Evolutionary conservation across 2,888 invertebrate species (phyloP), one percentile per base, ranked within the genome.

Genomic region (Hecatera dysodea): DNA sequence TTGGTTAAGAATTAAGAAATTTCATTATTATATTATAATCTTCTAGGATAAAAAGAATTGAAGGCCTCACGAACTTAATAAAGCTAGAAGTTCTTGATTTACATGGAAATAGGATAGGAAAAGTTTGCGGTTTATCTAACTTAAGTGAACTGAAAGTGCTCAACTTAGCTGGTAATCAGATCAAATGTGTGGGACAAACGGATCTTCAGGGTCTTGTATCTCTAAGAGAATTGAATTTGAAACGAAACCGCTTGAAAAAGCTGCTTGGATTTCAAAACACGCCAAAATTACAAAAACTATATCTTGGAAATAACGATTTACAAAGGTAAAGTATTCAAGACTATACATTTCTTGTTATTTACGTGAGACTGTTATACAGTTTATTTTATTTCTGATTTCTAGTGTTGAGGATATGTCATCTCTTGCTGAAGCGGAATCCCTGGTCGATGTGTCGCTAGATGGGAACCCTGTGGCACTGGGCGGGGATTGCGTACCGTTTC

Each of bases 81-180:
- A 98, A 98, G 85, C 93, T 99, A 78, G 98, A 99, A 94, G 99
- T 99, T 15, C 94, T 99, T 76, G 99, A 99, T 94, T 96, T 99
- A 80, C 99, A 99, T 92, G 99, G 99, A 42, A 99, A 99, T 94
- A 98, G 98, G 94, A 98, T 99, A 82, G 94, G 96, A 44, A 97
- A 97, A 91, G 97, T 98, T 27, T 96, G 92, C 64, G 98, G 98
- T 60, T 94, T 98, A 80, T 96, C 96, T 46, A 96, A 95, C 86
- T 96, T 98, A 77, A 96, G 95, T 64, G 98, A 98, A 85, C 94
- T 99, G 63, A 98, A 99, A 93, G 99, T 99, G 19, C 96, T 99
- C 61, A 99, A 99, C 95, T 96, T 99, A 87, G 99, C 99, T 60
- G 99, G 99, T 33, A 99, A 99, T 95, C 98, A 98, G 90, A 97